Conservation (phyloP, 2,888 invertebrate species). For the Molorchus minor region DNA sequence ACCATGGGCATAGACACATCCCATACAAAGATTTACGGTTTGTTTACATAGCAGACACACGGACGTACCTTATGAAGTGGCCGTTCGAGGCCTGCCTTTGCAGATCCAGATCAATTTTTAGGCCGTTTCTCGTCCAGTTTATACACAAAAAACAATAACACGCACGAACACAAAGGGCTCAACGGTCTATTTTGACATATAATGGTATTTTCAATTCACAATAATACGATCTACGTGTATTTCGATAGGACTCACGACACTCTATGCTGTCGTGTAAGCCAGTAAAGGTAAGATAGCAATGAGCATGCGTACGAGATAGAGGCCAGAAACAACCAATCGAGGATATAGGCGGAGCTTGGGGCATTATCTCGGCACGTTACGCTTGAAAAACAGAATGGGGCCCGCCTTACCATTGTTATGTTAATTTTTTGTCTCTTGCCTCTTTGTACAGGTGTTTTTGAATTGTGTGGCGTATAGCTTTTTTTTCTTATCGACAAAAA, state of each 20-base stretch:
- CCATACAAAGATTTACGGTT: constrained; percentile 38
- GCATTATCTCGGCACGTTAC: constrained; percentile 60
- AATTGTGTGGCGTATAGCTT: constrained; percentile 54
- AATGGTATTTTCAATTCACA: constrained; percentile 32
- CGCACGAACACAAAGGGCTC: constrained; percentile 38
- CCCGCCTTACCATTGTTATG: constrained; percentile 62
- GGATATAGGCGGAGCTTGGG: constrained; percentile 52
- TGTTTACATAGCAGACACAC: constrained; percentile 37
- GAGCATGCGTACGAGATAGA: constrained; percentile 54
- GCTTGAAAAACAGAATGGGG: constrained; percentile 57
- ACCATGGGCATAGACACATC: constrained; percentile 32
- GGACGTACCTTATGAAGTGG: constrained; percentile 75
- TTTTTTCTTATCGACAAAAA: constrained; percentile 47
- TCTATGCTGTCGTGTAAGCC: constrained; percentile 52
- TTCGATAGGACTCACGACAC: constrained; percentile 57
- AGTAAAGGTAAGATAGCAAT: constrained; percentile 43
- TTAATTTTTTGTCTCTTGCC: constrained; percentile 63
- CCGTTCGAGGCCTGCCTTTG: constrained; percentile 78
- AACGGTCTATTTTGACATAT: constrained; percentile 21
- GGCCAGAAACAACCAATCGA: constrained; percentile 54
- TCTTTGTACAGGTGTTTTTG: constrained; percentile 63
- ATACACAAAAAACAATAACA: constrained; percentile 41
- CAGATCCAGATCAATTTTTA: constrained; percentile 79
- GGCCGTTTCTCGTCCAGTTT: constrained; percentile 61
- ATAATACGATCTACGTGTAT: constrained; percentile 53